Percentiles rank a stretch among this genome's conserved stretches.
Conservation (phyloP, 1,140 invertebrate genomes). For the Eriosoma lanigerum region DNA sequence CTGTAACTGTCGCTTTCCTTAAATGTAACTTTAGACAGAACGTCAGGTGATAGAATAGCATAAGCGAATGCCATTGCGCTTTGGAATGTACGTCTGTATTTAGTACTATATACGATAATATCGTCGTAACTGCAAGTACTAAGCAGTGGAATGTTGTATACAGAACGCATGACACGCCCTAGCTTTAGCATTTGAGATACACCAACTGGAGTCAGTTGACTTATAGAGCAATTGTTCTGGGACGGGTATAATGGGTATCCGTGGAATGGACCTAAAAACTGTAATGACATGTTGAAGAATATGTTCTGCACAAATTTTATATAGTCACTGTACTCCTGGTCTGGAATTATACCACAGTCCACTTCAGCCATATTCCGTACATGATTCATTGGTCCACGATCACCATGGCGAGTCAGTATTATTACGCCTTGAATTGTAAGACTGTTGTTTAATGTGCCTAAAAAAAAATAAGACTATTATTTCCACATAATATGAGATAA, state of each 20-base stretch:
- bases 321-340: constrained; percentile 21
- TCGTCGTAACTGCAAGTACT: constrained; percentile 60
- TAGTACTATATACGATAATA: constrained; percentile 76
- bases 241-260: constrained; percentile 72
- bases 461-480: constrained; percentile 53
- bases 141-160: constrained; percentile 69
- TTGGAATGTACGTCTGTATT: constrained; percentile 85
- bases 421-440: constrained; percentile 77
- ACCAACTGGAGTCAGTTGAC: constrained; percentile 72
- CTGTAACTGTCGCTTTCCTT: constrained; percentile 76
- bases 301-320: constrained; percentile 44
- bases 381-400: constrained; percentile 79
- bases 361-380: constrained; percentile 73
- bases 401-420: constrained; percentile 82
- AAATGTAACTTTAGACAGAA: constrained; percentile 60
- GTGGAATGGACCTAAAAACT: constrained; percentile 76
- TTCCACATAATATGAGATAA: not conserved
- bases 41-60: constrained; percentile 68
- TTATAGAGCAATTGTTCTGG: constrained; percentile 63
- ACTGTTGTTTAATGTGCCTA: constrained; percentile 64
- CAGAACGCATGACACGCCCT: constrained; percentile 70
- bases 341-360: constrained; percentile 66
- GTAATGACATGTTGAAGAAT: constrained; percentile 31
- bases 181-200: constrained; percentile 75
- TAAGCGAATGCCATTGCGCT: constrained; percentile 80